A percentile compares a stretch with the other conserved stretches of the same genome.
phyloP scores from a whole-genome alignment of 2,113 vertebrate species.

The Esox niger region DNA sequence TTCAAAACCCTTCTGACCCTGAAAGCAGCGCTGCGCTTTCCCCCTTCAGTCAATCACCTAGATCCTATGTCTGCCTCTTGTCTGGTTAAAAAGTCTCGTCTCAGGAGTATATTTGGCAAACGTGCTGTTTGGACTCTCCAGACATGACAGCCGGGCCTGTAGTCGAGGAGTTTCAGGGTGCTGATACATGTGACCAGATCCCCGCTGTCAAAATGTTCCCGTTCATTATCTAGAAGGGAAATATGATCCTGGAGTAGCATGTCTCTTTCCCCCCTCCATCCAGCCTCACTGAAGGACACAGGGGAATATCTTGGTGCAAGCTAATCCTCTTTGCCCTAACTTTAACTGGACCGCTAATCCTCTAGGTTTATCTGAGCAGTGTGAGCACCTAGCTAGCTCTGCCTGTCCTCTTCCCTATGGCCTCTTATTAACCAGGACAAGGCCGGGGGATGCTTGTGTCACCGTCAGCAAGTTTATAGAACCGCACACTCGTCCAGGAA shows the following conservation, averaged over 20 bases:
- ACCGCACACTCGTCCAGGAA: constrained; percentile 64
- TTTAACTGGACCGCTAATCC: constrained; percentile 84
- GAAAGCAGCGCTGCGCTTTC: neutral
- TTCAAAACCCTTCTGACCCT: neutral
- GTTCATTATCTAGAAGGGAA: too few relatives aligned
- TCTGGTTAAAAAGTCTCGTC: neutral
- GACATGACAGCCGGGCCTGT: neutral
- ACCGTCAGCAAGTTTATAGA: constrained; percentile 77
- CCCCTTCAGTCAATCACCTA: neutral
- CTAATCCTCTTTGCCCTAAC: constrained; percentile 83
- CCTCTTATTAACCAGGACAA: constrained; percentile 77
- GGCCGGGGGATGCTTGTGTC: constrained; percentile 68
- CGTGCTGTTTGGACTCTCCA: neutral
- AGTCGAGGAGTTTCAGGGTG: neutral
- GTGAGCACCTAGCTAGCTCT: constrained; percentile 77
- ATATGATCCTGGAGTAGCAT: too few relatives aligned
- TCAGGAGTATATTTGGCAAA: neutral
- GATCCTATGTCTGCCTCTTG: neutral
- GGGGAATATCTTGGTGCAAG: constrained; percentile 75
- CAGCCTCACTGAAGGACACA: constrained; percentile 72
- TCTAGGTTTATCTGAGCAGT: constrained; percentile 78
- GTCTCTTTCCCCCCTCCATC: constrained; percentile 4
- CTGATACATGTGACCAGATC: too few relatives aligned
- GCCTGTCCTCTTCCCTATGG: constrained; percentile 66
- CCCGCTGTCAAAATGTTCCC: too few relatives aligned